Evolutionary conservation across 2,888 invertebrate genomes (phyloP).

Genomic region (Dexiosoma caninum): DNA sequence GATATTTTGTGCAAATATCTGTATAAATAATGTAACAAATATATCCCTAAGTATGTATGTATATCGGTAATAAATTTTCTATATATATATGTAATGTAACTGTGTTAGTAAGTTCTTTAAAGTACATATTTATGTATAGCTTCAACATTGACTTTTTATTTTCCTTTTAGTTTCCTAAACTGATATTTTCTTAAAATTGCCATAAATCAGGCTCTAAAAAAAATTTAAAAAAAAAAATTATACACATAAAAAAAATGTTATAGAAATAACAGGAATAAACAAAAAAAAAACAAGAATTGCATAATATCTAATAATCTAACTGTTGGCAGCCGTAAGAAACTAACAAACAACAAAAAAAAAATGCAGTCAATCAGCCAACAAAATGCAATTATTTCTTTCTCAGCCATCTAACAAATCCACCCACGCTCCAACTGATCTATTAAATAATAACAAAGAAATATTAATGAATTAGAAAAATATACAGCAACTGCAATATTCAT

Average conservation of each 20-base stretch:
- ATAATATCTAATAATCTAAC: slow-evolving; percentile 44
- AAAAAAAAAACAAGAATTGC: slow-evolving; percentile 39
- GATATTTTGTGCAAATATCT: too few species aligned
- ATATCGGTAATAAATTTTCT: too few species aligned
- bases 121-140: too few species aligned
- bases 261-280: not conserved
- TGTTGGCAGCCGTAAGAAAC: slow-evolving; percentile 33
- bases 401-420: slow-evolving; percentile 54
- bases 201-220: slow-evolving; percentile 30
- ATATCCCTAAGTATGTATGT: too few species aligned
- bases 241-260: not conserved
- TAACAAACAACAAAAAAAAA: slow-evolving; percentile 9
- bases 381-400: slow-evolving; percentile 32
- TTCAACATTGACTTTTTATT: too few species aligned
- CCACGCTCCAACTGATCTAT: slow-evolving; percentile 57
- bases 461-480: not conserved
- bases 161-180: not conserved
- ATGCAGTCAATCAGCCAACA: slow-evolving; percentile 34
- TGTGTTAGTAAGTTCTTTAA: too few species aligned
- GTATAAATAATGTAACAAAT: too few species aligned
- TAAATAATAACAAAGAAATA: slow-evolving; percentile 42
- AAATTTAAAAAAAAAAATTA: not conserved
- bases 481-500: slow-evolving; percentile 1
- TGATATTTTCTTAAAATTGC: slow-evolving; percentile 1
- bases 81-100: too few species aligned